These are phyloP conservation scores for Ophioninae sp. DNA, from an alignment of 2,888 invertebrate species.

Conservation along the genomic window DNA sequence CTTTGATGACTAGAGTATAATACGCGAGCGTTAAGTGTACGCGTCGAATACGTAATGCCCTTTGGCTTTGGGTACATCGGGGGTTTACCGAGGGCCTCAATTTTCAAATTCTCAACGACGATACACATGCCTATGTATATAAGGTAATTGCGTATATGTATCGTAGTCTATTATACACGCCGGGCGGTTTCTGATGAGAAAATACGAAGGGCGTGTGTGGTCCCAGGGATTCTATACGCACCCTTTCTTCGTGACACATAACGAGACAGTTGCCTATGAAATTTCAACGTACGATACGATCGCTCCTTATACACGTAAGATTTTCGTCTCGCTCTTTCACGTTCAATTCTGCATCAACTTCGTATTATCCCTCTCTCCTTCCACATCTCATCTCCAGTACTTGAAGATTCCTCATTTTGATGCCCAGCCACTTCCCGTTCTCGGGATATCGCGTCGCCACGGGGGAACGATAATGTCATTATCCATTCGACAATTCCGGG, in stretches of 20 bases:
- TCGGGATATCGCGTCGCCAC: constrained; percentile 63
- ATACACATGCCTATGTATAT: constrained; percentile 15
- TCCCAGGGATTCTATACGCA: not conserved
- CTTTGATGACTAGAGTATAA: constrained; percentile 51
- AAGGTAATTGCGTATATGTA: constrained; percentile 1
- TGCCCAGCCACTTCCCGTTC: constrained; percentile 65
- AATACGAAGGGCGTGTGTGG: constrained; percentile 46
- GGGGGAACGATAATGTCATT: constrained; percentile 70
- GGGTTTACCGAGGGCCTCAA: constrained; percentile 21
- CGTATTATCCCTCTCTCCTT: not conserved
- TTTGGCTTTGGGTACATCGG: constrained; percentile 53
- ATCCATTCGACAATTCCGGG: constrained; percentile 68
- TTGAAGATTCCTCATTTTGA: constrained; percentile 67
- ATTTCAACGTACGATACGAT: constrained; percentile 51
- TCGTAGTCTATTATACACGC: constrained; percentile 54
- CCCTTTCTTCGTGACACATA: constrained; percentile 41
- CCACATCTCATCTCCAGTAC: constrained; percentile 37
- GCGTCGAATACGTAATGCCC: constrained; percentile 62
- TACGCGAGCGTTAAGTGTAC: constrained; percentile 46
- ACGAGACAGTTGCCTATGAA: constrained; percentile 56
- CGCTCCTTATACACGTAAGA: not conserved
- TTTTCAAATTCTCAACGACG: constrained; percentile 20
- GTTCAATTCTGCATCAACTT: not conserved
- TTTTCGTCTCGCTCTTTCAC: constrained; percentile 8
- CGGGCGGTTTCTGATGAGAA: constrained; percentile 62